phyloP scores from a whole-genome alignment of 2,797 vertebrate genomes.

The Anolis apletophallus region DNA sequence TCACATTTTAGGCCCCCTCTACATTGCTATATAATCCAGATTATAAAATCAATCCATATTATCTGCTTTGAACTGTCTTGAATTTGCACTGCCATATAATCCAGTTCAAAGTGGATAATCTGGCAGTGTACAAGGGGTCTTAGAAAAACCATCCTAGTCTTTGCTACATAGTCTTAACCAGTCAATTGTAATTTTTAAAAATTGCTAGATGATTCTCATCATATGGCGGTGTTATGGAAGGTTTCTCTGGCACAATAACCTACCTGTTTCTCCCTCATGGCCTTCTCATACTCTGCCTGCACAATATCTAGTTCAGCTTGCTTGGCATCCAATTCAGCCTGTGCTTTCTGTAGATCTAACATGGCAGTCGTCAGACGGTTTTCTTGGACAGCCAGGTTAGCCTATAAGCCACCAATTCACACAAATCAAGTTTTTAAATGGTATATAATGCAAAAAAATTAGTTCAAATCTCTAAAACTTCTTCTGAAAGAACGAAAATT shows the following conservation, averaged over 20 bases:
- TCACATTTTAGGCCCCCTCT: background rate
- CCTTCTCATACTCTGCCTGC: slow-evolving; percentile 90
- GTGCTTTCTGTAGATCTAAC: slow-evolving; percentile 89
- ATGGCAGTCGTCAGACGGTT: slow-evolving; percentile 87
- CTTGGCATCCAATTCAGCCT: slow-evolving; percentile 91
- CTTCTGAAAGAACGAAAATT: background rate
- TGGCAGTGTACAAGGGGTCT: background rate
- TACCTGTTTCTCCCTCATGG: slow-evolving; percentile 94
- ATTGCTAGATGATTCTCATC: background rate
- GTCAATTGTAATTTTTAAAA: background rate
- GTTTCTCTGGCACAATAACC: background rate
- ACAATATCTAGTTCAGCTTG: slow-evolving; percentile 92
- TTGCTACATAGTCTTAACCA: background rate
- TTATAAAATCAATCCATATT: too few species aligned
- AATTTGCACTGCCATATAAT: too few species aligned
- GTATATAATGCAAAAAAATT: background rate
- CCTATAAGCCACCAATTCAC: slow-evolving; percentile 72
- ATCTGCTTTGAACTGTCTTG: too few species aligned
- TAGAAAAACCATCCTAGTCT: background rate
- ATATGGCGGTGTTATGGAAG: background rate
- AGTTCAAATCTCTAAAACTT: background rate
- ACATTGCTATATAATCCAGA: too few species aligned
- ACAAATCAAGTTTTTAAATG: background rate
- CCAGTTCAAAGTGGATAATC: too few species aligned
- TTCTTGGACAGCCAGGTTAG: slow-evolving; percentile 92